A percentile compares a stretch with the other conserved stretches of the same genome.
Evolutionary conservation across 2,113 vertebrate species (phyloP).

Genomic region (Martes martes): DNA sequence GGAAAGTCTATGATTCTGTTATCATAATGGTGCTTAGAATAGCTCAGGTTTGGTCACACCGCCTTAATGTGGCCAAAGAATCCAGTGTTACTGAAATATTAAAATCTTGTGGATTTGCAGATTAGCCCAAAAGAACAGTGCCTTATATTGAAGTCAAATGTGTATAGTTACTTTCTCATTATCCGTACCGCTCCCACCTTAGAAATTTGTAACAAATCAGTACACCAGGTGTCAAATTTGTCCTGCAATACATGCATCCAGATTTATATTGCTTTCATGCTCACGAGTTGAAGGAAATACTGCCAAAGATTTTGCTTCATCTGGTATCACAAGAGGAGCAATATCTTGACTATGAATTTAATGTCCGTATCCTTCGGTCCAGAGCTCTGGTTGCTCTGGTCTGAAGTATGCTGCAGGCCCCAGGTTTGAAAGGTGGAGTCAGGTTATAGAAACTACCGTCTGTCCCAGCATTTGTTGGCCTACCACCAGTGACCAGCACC

Average conservation of each 20-base stretch:
- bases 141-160: neutral
- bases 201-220: neutral
- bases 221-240: neutral
- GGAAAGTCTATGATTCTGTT: neutral
- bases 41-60: neutral
- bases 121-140: neutral
- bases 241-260: neutral
- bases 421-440: neutral
- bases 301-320: neutral
- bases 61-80: neutral
- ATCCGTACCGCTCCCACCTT: neutral
- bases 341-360: neutral
- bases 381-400: neutral
- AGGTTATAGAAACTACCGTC: neutral
- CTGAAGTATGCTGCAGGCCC: neutral
- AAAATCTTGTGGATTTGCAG: neutral
- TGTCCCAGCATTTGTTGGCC: neutral
- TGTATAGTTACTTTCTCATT: neutral
- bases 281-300: neutral
- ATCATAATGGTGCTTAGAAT: conserved; percentile 1
- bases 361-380: neutral
- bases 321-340: neutral
- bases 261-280: neutral
- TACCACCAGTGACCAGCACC: neutral
- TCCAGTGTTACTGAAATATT: neutral